Base-by-base conservation (phyloP, 2,113 vertebrate genomes). In the Alces alces region DNA sequence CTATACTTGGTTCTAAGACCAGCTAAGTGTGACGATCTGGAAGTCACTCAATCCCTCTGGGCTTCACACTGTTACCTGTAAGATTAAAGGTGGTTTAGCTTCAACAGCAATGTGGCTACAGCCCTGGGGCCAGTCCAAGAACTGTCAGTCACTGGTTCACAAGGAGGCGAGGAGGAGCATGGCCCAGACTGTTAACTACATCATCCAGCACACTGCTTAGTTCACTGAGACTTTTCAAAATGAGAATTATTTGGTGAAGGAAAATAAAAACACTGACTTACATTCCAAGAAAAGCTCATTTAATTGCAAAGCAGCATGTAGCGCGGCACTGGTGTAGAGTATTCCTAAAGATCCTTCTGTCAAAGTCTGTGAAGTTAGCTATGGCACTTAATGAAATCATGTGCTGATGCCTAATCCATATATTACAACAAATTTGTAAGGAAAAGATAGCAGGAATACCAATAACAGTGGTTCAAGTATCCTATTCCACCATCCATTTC, bases 241-340 rank as follows among this genome's bases (percentile, higher is more conserved):
- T 2, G 73, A 85, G 2, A 88, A 76, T 39, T 60, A 85, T 96
- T 86, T 73, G 30, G 95, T 28, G 39, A 92, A 89, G 27, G 36
- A 93, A 97, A 96, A 90, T 36, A 95, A 91, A 93, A 95, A 85
- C 16, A 91, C 0, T 86, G 52, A 60, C 39, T 89, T 93, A 86
- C 6, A 86, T 84, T 96, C 86, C 61, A 28, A 91, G 73, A 89
- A 52, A 96, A 87, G 21, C 28, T 83, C 54, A 85, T 19, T 61
- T 92, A 23, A 91, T 0, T 58, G 13, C 83, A 96, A 97, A 87
- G 43, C 73, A 93, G 36, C 28, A 92, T 70, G 73, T 28, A 95
- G 33, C 73, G 23, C 5, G 76, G 66, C 45, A 90, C 19, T 58
- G 5, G 61, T 36, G n/a, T 33, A 50, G 33, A 83, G 78, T 61